Evolutionary conservation across 53 echinoderm and acorn worm species (phyloP), one percentile per base, ranked within the genome.

Genomic region (Glandiceps talaboti): DNA sequence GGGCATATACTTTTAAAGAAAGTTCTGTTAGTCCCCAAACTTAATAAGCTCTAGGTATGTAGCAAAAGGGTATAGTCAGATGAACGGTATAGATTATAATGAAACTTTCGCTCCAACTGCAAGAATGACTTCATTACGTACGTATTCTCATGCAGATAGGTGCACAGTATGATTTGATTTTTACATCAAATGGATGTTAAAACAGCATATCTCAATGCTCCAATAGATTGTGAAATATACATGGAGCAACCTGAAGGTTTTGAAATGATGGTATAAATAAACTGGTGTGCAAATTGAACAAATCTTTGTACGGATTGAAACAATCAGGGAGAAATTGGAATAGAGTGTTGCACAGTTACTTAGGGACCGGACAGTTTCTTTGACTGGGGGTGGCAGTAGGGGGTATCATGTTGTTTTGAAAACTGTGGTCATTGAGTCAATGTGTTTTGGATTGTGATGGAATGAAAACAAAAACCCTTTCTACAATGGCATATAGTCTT

Each of bases 141-240:
- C 31, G 31, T n/a, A n/a, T n/a, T n/a, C n/a, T n/a, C n/a, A n/a
- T n/a, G n/a, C n/a, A n/a, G n/a, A n/a, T n/a, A n/a, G n/a, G n/a
- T n/a, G n/a, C n/a, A n/a, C n/a, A n/a, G n/a, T n/a, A n/a, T n/a
- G n/a, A n/a, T n/a, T n/a, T n/a, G n/a, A n/a, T n/a, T n/a, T n/a
- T 77, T 29, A 29, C 77, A 77, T 77, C 77, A 77, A 30, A 30
- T 77, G 77, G 77, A 77, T 77, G 77, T 28, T 20, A 77, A 77
- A 82, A 86, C 86, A 25, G 86, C 82, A 0, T 86, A 80, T 73
- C 33, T 86, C 10, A 81, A 86, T 32, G 86, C 86, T 26, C 78
- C 86, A 14, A 86, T 86, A 14, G 86, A 82, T 27, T 28, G 30
- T 0, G 86, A 86, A 30, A 82, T 82, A 14, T 86, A 82, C 73